phyloP scores from a whole-genome alignment of 2,113 vertebrate species.

The Tiliqua scincoides region DNA sequence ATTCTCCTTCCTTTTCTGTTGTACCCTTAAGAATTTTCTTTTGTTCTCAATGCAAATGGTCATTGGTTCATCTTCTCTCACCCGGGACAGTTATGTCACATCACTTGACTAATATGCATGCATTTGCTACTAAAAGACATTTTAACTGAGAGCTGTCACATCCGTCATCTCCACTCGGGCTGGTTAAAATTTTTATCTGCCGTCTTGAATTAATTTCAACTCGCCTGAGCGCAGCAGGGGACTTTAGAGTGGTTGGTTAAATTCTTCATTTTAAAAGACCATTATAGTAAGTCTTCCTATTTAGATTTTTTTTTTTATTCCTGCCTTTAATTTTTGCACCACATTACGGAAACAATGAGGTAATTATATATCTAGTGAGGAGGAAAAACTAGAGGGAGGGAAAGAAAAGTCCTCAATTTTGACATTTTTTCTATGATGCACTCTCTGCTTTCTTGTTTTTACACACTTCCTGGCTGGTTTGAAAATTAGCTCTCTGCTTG shows the following conservation, averaged over 20 bases:
- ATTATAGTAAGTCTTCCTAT: conserved; percentile 67
- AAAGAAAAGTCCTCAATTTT: conserved; percentile 59
- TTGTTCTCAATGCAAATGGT: conserved; percentile 83
- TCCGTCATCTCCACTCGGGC: conserved; percentile 80
- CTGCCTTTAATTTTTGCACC: conserved; percentile 73
- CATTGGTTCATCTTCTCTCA: conserved; percentile 78
- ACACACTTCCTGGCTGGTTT: conserved; percentile 51
- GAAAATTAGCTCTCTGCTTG: conserved; percentile 45
- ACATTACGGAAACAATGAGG: conserved; percentile 70
- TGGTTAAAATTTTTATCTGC: conserved; percentile 87
- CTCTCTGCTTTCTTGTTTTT: conserved; percentile 42
- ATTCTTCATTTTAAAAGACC: conserved; percentile 78
- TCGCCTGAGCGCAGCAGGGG: conserved; percentile 84
- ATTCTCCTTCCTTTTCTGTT: conserved; percentile 29
- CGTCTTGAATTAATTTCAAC: conserved; percentile 87
- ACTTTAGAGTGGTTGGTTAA: conserved; percentile 79
- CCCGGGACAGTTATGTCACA: conserved; percentile 79
- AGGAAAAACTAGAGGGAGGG: conserved; percentile 28
- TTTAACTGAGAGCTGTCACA: conserved; percentile 87
- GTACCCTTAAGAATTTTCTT: conserved; percentile 70
- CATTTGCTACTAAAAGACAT: conserved; percentile 85
- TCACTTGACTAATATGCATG: conserved; percentile 81
- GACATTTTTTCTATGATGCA: conserved; percentile 55
- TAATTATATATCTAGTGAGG: conserved; percentile 67
- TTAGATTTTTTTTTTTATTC: conserved; percentile 63